Base-by-base conservation (phyloP, 2,797 vertebrate species). In the Sphenopsis melanotis region DNA sequence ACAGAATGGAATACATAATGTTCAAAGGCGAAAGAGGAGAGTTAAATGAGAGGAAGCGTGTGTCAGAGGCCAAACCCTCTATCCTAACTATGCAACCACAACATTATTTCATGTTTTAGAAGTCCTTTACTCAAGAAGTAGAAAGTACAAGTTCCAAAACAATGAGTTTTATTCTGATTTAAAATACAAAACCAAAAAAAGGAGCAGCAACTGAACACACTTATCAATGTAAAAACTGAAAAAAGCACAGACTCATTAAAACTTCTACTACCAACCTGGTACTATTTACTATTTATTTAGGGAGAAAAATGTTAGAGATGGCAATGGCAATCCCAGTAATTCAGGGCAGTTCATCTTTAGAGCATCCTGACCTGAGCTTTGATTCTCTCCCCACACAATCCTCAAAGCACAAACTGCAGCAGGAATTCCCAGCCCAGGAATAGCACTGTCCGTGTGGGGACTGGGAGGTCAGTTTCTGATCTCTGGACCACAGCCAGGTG, bases 371-470 rank as follows among this genome's bases (percentile, higher is more conserved):
- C 21, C 7, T 0, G 1, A 44, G 9, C 27, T 72, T 74, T 2
- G 1, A 68, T 53, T 61, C 39, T 29, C 39, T 42, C 37, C 12
- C 12, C 14, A 46, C 0, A 0, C 32, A 77, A 64, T 21, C 21
- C 68, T 59, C 39, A 60, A 56, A 60, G 36, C 11, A 81, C 34
- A 56, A 75, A 63, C 14, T 2, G 1, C 7, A 34, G 4, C 44
- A 30, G 34, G 34, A 70, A 76, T 63, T 55, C 52, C 41, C 63
- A 76, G 59, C 17, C 19, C 21, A 74, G 78, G 59, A 90, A 75
- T 4, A 20, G 37, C 66, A 52, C 52, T 32, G 39, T 34, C 36
- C 0, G 0, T 2, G 2, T 3, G 7, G 17, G 23, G 65, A 63
- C 32, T 4, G 1, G 21, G 15, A 71, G 36, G 50, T 78, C 14